Evolutionary conservation across 2,113 vertebrate species (phyloP).

Genomic region (Callipepla californica): DNA sequence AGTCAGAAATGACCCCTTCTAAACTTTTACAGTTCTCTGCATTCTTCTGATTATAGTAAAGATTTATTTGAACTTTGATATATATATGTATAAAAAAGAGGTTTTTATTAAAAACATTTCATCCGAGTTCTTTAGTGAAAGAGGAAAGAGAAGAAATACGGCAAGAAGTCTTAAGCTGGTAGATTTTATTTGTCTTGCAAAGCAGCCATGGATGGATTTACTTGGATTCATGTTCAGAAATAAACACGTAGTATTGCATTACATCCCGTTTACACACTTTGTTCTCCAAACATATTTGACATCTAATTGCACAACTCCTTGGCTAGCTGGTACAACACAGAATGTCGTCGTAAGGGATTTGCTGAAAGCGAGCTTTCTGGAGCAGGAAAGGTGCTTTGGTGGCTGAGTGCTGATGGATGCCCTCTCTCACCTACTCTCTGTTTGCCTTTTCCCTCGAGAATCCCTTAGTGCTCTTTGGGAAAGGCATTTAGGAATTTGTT

Average conservation of each 20-base stretch:
- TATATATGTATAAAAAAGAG: not conserved
- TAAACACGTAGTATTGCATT: not conserved
- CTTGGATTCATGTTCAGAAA: not conserved
- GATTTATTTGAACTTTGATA: slow-evolving; percentile 68
- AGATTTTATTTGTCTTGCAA: not conserved
- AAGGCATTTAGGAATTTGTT: accelerated
- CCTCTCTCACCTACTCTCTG: not conserved
- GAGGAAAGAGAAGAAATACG: not conserved
- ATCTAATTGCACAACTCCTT: slow-evolving; percentile 28
- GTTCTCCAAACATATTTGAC: not conserved
- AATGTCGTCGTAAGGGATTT: not conserved
- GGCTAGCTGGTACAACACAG: not conserved
- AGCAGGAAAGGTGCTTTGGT: not conserved
- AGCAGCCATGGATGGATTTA: not conserved
- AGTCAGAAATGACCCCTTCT: slow-evolving; percentile 34
- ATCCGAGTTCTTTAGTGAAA: not conserved
- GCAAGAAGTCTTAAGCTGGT: not conserved
- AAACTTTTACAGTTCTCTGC: slow-evolving; percentile 65
- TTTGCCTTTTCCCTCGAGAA: not conserved
- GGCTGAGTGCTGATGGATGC: not conserved
- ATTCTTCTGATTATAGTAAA: slow-evolving; percentile 69
- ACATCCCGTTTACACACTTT: not conserved
- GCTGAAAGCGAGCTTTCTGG: not conserved
- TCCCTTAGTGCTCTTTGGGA: not conserved
- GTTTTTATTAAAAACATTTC: slow-evolving; percentile 55